Conservation (phyloP, 2,797 vertebrate genomes). For the Epinephelus coioides region DNA sequence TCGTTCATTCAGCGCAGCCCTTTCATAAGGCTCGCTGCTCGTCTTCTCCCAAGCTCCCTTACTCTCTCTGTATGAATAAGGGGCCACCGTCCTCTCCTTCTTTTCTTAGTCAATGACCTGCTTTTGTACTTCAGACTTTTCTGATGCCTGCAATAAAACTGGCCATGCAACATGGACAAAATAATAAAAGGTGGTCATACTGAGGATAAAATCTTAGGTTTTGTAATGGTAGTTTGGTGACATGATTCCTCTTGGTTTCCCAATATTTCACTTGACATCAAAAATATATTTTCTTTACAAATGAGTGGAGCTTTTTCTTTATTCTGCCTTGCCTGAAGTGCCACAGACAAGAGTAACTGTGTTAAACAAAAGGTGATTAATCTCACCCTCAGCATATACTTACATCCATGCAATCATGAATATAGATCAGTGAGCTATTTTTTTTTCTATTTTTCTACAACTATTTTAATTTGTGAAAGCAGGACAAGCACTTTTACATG, state of each 20-base stretch:
- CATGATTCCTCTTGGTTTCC: neutral
- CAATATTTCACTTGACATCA: neutral
- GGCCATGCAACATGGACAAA: neutral
- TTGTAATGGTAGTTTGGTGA: neutral
- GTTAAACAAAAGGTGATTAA: neutral
- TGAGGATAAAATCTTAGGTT: neutral
- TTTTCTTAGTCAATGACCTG: conserved; percentile 66
- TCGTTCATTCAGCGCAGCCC: conserved; percentile 41
- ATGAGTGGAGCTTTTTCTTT: neutral
- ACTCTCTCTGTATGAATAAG: conserved; percentile 49
- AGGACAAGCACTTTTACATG: too few species aligned
- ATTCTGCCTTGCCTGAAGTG: neutral
- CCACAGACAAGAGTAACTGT: neutral
- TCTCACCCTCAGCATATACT: neutral
- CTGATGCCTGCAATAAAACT: conserved; percentile 27
- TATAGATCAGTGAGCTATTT: too few species aligned
- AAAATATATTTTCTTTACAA: too few species aligned
- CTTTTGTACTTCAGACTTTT: conserved; percentile 48
- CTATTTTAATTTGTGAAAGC: too few species aligned
- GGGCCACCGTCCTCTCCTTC: conserved; percentile 52
- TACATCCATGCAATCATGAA: too few species aligned
- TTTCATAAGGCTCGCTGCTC: conserved; percentile 38
- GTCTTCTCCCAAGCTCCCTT: conserved; percentile 27
- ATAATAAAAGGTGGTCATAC: conserved; percentile 1
- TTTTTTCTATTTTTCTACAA: too few species aligned